Conservation (phyloP, 2,113 vertebrate species). For the Hemiprocne comata region DNA sequence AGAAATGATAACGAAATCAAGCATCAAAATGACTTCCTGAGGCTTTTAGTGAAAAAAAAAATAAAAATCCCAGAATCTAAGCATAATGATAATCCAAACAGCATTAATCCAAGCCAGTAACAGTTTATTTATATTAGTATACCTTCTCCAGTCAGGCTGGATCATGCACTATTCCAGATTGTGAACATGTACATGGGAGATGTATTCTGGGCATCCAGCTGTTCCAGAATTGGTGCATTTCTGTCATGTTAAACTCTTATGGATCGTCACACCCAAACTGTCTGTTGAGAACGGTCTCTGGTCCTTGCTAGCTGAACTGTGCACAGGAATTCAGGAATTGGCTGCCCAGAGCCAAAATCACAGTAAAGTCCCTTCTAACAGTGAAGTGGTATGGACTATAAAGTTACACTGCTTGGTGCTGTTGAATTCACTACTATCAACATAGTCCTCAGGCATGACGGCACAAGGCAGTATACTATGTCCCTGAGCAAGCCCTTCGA, state of each 20-base stretch:
- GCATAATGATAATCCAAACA: background rate
- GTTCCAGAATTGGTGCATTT: background rate
- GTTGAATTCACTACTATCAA: background rate
- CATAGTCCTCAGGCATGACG: background rate
- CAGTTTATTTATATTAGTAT: background rate
- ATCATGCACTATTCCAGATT: background rate
- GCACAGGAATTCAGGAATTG: background rate
- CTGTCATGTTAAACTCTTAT: background rate
- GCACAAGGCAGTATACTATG: background rate
- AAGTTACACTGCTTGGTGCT: background rate
- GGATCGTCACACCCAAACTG: background rate
- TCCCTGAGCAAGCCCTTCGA: background rate
- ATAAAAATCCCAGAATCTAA: background rate
- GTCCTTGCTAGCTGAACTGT: background rate
- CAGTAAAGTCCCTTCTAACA: background rate
- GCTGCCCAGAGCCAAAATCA: background rate
- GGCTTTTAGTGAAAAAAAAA: background rate
- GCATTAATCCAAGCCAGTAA: background rate
- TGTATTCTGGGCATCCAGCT: background rate
- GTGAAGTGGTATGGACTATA: background rate
- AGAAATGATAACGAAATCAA: background rate
- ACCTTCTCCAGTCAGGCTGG: background rate
- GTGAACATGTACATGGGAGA: rapidly evolving
- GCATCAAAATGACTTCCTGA: background rate
- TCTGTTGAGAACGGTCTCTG: background rate